Conservation (phyloP, 2,888 invertebrate genomes). For the Plagiodera versicolora region DNA sequence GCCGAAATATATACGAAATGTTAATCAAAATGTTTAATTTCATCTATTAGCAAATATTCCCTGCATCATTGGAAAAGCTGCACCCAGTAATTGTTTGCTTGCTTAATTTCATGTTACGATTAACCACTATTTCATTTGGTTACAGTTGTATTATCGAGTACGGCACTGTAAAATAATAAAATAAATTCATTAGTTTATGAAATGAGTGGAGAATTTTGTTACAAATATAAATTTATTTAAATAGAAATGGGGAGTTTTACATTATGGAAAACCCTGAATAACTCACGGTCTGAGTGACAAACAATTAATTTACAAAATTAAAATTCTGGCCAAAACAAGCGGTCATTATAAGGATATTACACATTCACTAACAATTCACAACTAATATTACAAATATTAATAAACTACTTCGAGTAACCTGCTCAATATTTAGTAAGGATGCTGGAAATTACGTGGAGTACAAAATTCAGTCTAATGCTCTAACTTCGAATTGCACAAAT, state of each 20-base stretch:
- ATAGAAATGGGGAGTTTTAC: constrained; percentile 53
- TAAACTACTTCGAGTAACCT: constrained; percentile 44
- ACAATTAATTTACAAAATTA: constrained; percentile 44
- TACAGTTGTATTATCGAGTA: too few species aligned
- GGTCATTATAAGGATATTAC: constrained; percentile 42
- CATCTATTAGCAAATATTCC: neutral
- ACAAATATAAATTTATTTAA: constrained; percentile 56
- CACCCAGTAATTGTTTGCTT: too few species aligned
- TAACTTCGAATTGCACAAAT: constrained; percentile 27
- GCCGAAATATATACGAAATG: constrained; percentile 33
- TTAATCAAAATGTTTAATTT: constrained; percentile 18
- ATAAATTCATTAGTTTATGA: neutral
- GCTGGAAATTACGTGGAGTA: constrained; percentile 14
- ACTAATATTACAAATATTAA: constrained; percentile 38
- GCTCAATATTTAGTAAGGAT: constrained; percentile 40
- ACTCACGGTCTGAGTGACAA: constrained; percentile 46
- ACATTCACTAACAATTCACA: constrained; percentile 48
- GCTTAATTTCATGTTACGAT: too few species aligned
- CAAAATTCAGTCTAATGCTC: constrained; percentile 22
- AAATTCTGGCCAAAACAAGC: constrained; percentile 46
- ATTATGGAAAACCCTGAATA: constrained; percentile 48
- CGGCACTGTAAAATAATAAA: too few species aligned
- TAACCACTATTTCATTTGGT: too few species aligned
- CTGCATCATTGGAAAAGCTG: too few species aligned
- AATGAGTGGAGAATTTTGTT: constrained; percentile 18